phyloP scores from a whole-genome alignment of 2,797 vertebrate genomes.

The Danio tinwini region DNA sequence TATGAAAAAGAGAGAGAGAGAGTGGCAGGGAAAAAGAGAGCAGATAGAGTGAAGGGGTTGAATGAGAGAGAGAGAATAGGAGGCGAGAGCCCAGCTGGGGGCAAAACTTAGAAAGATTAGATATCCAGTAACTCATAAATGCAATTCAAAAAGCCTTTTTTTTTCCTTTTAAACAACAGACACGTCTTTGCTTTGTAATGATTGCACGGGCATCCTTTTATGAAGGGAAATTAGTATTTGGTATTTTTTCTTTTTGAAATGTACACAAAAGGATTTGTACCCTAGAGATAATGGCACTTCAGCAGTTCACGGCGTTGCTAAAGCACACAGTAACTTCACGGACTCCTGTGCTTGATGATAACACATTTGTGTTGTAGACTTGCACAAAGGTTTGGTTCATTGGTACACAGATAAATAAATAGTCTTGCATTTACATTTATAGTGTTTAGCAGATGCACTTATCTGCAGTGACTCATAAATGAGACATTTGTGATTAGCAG shows the following conservation, averaged over 20 bases:
- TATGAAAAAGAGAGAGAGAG: conserved; percentile 42
- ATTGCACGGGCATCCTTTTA: conserved; percentile 33
- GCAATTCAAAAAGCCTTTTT: conserved; percentile 19
- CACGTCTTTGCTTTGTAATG: conserved; percentile 27
- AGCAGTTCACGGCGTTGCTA: conserved; percentile 21
- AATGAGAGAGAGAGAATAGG: neutral
- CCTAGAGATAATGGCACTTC: conserved; percentile 22
- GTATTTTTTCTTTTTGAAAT: conserved; percentile 23
- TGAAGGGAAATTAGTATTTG: conserved; percentile 16
- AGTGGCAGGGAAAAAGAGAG: neutral
- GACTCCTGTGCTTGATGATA: neutral
- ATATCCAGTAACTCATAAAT: conserved; percentile 38
- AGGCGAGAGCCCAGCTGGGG: conserved; percentile 29
- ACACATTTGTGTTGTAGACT: conserved; percentile 22
- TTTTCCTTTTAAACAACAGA: conserved; percentile 37
- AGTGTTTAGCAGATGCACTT: conserved; percentile 15
- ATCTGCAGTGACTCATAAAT: conserved; percentile 3
- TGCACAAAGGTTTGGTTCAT: neutral
- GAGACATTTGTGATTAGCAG: conserved; percentile 20
- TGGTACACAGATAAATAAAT: neutral
- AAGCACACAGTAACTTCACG: conserved; percentile 22
- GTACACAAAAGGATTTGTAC: conserved; percentile 29
- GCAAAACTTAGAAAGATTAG: conserved; percentile 39
- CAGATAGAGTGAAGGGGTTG: conserved; percentile 11
- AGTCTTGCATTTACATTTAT: conserved; percentile 16